Evolutionary conservation across 2,113 vertebrate species (phyloP), one percentile per base, ranked within the genome.

Genomic region (Puffinus mauretanicus): DNA sequence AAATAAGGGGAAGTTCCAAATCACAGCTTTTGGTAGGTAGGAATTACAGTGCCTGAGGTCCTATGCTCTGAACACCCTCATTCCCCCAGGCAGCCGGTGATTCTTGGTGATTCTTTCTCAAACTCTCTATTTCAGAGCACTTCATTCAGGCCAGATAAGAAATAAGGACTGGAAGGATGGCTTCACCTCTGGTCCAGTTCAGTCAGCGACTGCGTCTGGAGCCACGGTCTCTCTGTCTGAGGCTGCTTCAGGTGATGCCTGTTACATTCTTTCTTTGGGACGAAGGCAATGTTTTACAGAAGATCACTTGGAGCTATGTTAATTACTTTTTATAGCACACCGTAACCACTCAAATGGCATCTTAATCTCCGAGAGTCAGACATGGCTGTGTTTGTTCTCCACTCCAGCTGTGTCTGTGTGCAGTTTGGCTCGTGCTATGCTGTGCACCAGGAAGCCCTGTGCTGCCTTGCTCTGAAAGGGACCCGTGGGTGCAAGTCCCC

Each of bases 341-440:
- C 17, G 6, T 44, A 79, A 72, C 29, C 40, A 25, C 36, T 34
- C 36, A 44, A 72, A 69, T 4, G 34, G 16, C 47, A 79, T 25
- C 42, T 54, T 46, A 67, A 79, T 21, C 44, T 78, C 44, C 0
- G 2, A 9, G 58, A 69, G 29, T 51, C n/a, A 15, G 64, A 7
- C 64, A 58, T 46, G 64, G 27, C 30, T 36, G 13, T 30, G 27
- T 62, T 62, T 64, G 7, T 40, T 73, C 54, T 24, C 49, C 29
- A 13, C 27, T 69, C 38, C 60, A 46, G 44, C 38, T 34, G 16
- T 42, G 11, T 30, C n/a, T 60, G 10, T 29, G 34, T 51, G 38
- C 44, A n/a, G n/a, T 55, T 72, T 72, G 38, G 18, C 58, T 64
- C 0, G 0, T 11, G 58, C 67, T 44, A 0, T 32, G 13, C 54